These are phyloP conservation scores for Ibidorhyncha struthersii DNA, from an alignment of 2,113 vertebrate genomes.

Conservation along the genomic window DNA sequence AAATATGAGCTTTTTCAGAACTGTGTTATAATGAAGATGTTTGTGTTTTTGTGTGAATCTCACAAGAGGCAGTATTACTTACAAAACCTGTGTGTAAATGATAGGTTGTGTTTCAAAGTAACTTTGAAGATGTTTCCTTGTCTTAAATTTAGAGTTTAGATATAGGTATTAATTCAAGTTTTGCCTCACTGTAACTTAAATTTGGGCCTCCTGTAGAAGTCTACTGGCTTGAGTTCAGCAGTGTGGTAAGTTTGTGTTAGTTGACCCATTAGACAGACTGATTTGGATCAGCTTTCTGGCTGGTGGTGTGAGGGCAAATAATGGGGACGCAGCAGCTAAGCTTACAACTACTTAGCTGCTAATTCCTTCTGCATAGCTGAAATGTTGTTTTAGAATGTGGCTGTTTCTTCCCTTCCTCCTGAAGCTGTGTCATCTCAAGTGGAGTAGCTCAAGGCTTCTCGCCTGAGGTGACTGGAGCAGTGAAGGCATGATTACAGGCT, in stretches of 20 bases:
- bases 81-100: neutral
- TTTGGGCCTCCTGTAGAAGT: neutral
- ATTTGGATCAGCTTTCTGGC: neutral
- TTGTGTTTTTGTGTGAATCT: neutral
- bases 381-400: neutral
- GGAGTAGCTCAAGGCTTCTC: neutral
- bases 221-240: neutral
- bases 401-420: neutral
- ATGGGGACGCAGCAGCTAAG: neutral
- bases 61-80: neutral
- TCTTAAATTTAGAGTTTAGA: neutral
- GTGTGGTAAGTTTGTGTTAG: neutral
- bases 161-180: neutral
- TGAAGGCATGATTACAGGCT: neutral
- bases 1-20: neutral
- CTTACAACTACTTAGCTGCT: neutral
- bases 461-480: neutral
- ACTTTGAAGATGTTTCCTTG: neutral
- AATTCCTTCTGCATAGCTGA: neutral
- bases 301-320: neutral
- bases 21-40: neutral
- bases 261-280: neutral
- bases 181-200: neutral
- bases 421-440: fast-evolving
- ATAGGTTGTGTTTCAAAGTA: neutral